A percentile compares a stretch with the other conserved stretches of the same genome.
Conservation (phyloP, 2,113 vertebrate genomes). For the Gymnogyps californianus region DNA sequence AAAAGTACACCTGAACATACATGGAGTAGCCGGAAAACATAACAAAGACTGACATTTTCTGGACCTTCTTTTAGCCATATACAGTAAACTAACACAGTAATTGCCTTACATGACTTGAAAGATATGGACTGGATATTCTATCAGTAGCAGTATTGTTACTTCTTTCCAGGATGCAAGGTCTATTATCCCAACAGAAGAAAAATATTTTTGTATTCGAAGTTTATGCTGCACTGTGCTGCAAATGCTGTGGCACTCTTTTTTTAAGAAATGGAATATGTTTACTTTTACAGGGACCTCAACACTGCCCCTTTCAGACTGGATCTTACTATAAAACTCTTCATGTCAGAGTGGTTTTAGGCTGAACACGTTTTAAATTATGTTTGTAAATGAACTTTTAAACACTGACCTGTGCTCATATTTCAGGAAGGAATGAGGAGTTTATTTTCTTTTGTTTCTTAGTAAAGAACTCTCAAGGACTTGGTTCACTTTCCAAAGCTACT, state of each 20-base stretch:
- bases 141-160: slow-evolving; percentile 85
- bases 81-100: slow-evolving; percentile 88
- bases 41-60: slow-evolving; percentile 76
- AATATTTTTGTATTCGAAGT: slow-evolving; percentile 99
- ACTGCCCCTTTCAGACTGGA: slow-evolving; percentile 94
- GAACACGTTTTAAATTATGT: slow-evolving; percentile 82
- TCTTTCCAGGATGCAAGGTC: slow-evolving; percentile 83
- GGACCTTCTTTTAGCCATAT: slow-evolving; percentile 87
- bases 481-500: slow-evolving; percentile 96
- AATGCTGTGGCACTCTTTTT: slow-evolving; percentile 84
- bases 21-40: slow-evolving; percentile 97
- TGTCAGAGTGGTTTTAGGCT: slow-evolving; percentile 81
- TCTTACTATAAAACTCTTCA: slow-evolving; percentile 79
- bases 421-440: slow-evolving; percentile 75
- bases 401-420: slow-evolving; percentile 79
- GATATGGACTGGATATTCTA: slow-evolving; percentile 82
- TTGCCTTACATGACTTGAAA: slow-evolving; percentile 97
- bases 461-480: slow-evolving; percentile 85
- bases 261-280: slow-evolving; percentile 86
- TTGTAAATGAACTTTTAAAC: slow-evolving; percentile 73
- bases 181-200: slow-evolving; percentile 82
- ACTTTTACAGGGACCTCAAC: slow-evolving; percentile 89
- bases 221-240: slow-evolving; percentile 88
- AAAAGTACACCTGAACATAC: slow-evolving; percentile 95
- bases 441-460: slow-evolving; percentile 70